Evolutionary conservation across 2,888 invertebrate genomes (phyloP).

Genomic region (Chaitophorus viminalis): DNA sequence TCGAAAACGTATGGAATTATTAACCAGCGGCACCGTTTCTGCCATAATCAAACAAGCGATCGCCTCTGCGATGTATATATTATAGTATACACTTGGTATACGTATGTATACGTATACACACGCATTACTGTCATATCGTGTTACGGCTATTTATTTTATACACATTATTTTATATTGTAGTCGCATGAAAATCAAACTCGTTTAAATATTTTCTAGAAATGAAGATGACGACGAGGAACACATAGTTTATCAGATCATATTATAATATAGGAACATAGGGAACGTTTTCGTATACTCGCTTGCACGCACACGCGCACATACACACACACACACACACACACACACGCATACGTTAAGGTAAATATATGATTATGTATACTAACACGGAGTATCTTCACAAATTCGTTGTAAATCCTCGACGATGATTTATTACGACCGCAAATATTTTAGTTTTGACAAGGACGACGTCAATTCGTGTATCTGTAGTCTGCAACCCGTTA

Average conservation of each 20-base stretch:
- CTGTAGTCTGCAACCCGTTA: not conserved
- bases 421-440: conserved; percentile 36
- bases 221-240: not conserved
- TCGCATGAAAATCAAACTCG: not conserved
- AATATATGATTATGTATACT: not conserved
- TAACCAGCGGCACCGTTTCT: not conserved
- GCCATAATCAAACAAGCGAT: not conserved
- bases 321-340: too few relatives aligned
- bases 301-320: too few relatives aligned
- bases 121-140: not conserved
- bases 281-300: too few relatives aligned
- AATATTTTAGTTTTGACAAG: conserved; percentile 13
- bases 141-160: not conserved
- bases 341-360: too few relatives aligned
- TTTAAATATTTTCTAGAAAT: not conserved
- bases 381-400: not conserved
- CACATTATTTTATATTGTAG: not conserved
- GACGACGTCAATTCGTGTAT: not conserved
- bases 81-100: too few relatives aligned
- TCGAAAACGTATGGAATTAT: not conserved
- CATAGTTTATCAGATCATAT: conserved; percentile 10
- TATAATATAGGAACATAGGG: too few relatives aligned
- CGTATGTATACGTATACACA: too few relatives aligned
- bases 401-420: conserved; percentile 5
- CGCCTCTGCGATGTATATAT: not conserved